phyloP scores from a whole-genome alignment of 2,113 vertebrate genomes.

The Mesembrinibis cayennensis region DNA sequence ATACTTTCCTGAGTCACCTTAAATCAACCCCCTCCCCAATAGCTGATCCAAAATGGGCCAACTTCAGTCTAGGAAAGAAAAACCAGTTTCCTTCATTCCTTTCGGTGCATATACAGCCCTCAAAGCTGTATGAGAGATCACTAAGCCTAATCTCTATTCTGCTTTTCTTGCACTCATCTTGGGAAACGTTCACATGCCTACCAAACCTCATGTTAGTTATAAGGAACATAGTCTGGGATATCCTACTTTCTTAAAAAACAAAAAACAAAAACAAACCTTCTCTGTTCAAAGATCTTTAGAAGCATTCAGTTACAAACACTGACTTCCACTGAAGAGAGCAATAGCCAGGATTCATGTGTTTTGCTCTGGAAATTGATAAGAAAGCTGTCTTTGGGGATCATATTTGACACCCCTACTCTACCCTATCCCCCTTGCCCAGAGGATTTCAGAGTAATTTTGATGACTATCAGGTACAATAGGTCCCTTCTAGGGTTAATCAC shows the following conservation, averaged over 20 bases:
- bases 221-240: not conserved
- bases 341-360: not conserved
- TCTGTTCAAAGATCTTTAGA: not conserved
- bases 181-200: not conserved
- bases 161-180: not conserved
- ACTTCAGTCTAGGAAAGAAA: not conserved
- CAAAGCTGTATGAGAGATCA: not conserved
- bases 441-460: not conserved
- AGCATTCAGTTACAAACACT: not conserved
- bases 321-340: not conserved
- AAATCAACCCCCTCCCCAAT: not conserved
- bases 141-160: not conserved
- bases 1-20: not conserved
- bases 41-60: not conserved
- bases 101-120: not conserved
- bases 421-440: not conserved
- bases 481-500: not conserved
- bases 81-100: not conserved
- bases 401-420: not conserved
- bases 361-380: accelerated
- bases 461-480: not conserved
- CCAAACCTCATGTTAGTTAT: not conserved
- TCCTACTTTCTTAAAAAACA: not conserved
- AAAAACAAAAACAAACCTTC: too few species aligned
- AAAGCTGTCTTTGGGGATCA: not conserved